Evolutionary conservation across 2,113 vertebrate species (phyloP).

Genomic region (Colinus virginianus): DNA sequence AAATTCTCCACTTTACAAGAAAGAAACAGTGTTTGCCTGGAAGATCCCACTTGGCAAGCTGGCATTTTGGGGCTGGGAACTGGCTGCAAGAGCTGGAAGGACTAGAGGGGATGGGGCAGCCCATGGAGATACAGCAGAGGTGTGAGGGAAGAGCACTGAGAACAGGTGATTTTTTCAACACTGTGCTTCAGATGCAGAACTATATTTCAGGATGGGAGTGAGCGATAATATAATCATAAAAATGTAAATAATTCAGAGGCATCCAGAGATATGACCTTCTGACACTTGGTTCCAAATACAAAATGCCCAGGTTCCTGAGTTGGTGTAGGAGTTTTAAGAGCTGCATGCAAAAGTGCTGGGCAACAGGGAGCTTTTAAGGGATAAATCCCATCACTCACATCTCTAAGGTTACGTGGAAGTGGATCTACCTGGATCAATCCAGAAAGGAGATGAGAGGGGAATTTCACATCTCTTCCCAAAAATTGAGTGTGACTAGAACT

Average conservation of each 20-base stretch:
- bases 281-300: not conserved
- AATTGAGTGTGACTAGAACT: not conserved
- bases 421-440: rapidly evolving
- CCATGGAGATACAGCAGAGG: not conserved
- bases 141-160: not conserved
- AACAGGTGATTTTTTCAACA: not conserved
- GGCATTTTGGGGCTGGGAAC: not conserved
- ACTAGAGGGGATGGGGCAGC: not conserved
- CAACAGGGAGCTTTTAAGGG: not conserved
- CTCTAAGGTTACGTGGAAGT: not conserved
- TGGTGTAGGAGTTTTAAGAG: not conserved
- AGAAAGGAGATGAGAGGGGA: not conserved
- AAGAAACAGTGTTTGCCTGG: not conserved
- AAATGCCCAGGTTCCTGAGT: not conserved
- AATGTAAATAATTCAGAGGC: not conserved
- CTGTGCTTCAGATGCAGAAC: not conserved
- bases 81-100: not conserved
- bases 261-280: not conserved
- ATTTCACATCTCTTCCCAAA: not conserved
- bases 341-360: rapidly evolving
- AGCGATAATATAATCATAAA: not conserved
- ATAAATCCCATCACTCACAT: not conserved
- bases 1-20: not conserved
- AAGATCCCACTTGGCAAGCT: rapidly evolving
- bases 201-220: not conserved